Evolutionary conservation across 2,113 vertebrate genomes (phyloP).

Genomic region (Megaceryle maxima): DNA sequence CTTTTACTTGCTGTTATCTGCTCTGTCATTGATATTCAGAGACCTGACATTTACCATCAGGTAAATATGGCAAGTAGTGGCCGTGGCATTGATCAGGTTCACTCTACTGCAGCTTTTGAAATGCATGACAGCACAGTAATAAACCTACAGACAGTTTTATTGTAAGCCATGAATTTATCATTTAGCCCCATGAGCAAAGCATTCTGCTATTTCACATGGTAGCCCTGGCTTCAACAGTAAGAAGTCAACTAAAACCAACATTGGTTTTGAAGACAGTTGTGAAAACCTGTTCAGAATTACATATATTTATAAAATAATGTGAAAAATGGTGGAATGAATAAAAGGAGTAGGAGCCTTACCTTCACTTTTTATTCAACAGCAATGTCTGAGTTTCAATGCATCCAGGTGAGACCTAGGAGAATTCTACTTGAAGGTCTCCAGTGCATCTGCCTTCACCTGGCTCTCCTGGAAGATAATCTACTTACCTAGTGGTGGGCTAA

Average conservation of each 20-base stretch:
- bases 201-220: background rate
- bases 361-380: background rate
- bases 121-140: constrained; percentile 27
- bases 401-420: background rate
- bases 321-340: background rate
- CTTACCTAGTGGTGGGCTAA: background rate
- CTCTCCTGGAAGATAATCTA: background rate
- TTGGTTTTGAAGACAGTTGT: background rate
- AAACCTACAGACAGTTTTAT: constrained; percentile 17
- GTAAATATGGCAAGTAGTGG: constrained; percentile 24
- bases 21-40: background rate
- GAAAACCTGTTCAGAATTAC: background rate
- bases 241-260: background rate
- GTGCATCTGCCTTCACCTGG: background rate
- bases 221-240: background rate
- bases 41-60: constrained; percentile 4
- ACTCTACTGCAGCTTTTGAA: constrained; percentile 20
- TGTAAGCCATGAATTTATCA: constrained; percentile 7
- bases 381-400: background rate
- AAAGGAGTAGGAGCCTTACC: background rate
- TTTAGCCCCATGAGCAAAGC: background rate
- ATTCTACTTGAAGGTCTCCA: background rate
- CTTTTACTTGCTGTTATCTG: background rate
- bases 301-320: background rate
- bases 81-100: background rate